Base-by-base conservation (phyloP, 1,140 invertebrate species). In the Leptinotarsa undecemlineata region DNA sequence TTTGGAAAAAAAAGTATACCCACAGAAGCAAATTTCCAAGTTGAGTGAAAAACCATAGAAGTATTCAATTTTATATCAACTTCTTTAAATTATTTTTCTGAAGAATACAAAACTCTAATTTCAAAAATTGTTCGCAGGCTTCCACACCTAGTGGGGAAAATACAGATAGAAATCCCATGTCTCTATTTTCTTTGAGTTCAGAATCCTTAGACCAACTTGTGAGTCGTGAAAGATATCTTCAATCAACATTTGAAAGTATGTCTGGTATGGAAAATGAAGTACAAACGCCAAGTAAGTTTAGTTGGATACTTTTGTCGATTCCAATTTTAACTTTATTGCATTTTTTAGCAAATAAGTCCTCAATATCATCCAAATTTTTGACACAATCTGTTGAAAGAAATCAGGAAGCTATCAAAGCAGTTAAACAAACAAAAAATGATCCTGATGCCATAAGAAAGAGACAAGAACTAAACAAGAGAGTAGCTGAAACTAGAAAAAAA, bases 401-500 rank as follows among this genome's bases (percentile, higher is more conserved):
- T 78, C 84, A 85, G 19, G 87, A 87, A 47, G 87, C 89, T 0
- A 88, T 89, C 73, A 87, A 88, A 69, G 88, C 89, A n/a, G 85
- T 87, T 1, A 89, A 88, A 76, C 86, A 88, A 78, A 84, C 86
- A 0, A 87, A 88, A 79, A 85, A 84, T 47, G 91, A 93, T 82
- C 85, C 88, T 1, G 91, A 92, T 75, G 89, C 91, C 2, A 88
- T 89, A 4, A 91, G 91, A 73, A 93, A 93, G 79, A 88, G 95
- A 62, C 93, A 96, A 85, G 94, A 96, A 84, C 85, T 97, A 64
- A 90, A 93, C 77, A 91, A 94, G 82, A 89, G 94, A 81, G 94
- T 96, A 83, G 91, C 94, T 82, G 95, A 96, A 86, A 96, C 95
- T 0, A 90, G 93, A 83, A 90, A 92, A 80, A 95, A 96, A 86